Evolutionary conservation across 2,888 invertebrate genomes (phyloP), one percentile per base, ranked within the genome.

Genomic region (Timandra comae): DNA sequence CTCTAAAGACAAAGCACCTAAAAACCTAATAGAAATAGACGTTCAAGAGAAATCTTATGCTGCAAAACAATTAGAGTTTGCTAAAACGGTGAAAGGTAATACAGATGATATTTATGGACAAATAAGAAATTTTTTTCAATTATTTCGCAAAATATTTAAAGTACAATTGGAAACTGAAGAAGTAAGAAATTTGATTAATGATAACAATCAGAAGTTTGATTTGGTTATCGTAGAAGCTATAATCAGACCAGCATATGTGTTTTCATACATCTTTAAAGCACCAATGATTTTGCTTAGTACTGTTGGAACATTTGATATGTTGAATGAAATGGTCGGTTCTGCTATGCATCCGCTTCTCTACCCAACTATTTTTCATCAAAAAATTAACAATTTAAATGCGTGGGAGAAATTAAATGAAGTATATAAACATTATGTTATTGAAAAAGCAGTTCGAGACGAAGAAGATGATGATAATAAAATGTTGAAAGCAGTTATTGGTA

Each of bases 11-110:
- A n/a, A 47, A 24, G 3, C 54, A 1, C 67, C 65, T 2, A 7
- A 16, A 1, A 86, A 84, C 38, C 48, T 80, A 1, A 76, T 61
- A 3, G 81, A 86, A 56, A 77, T 86, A 2, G 64, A 77, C 27
- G 34, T 77, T 0, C 60, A 73, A 9, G 61, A 68, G 4, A 20
- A 60, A 9, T 69, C 69, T 0, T 69, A 73, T n/a, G 28, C 16
- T 3, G 6, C 16, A 44, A 4, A 12, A 16, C 16, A 16, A 6
- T 16, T 16, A 6, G 6, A 1, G 4, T 16, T 1, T 16, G 16
- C 16, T 1, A 6, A 16, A 6, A 16, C 16, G 3, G 16, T 16
- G 1, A 16, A 16, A 16, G 16, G 16, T 16, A 16, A 6, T 16
- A 6, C 16, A 3, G 6, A 16, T 16, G 16, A 16, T 6, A 16